Base-by-base conservation (phyloP, 2,113 vertebrate species). In the Aramus guarauna region DNA sequence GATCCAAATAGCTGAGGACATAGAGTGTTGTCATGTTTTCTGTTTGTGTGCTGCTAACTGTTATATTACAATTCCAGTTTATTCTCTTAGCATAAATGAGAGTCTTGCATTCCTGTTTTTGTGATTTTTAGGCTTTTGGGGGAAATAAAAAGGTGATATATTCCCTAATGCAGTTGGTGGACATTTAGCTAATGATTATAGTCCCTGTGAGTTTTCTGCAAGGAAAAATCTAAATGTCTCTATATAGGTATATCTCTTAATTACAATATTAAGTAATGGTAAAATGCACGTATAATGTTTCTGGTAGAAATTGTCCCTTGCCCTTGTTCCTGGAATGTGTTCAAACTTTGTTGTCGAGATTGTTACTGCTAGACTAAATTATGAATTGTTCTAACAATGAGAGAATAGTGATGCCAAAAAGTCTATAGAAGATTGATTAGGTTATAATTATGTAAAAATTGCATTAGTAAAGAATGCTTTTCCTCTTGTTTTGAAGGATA, bases 381-480 rank as follows among this genome's bases (percentile, higher is more conserved):
- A 94, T 87, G 73, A 92, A 88, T 77, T 91, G 36, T 89, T 93
- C 6, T 29, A 93, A 89, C 63, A 95, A 4, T 45, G 64, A 77
- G 88, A 89, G 63, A 90, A 75, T 8, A 78, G 74, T 11, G 71
- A 97, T 95, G 96, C 92, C 88, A 95, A 73, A 34, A 92, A 92
- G 85, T 81, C 94, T 92, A 34, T 75, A 5, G 50, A 36, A 64
- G 79, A 94, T 83, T 96, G 91, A 97, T 97, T 93, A 88, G 88
- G 74, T 96, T 95, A 96, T 97, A 95, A 96, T 97, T 95, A 55
- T 53, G 45, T 78, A 95, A 94, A 95, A 96, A 96, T 48, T 66
- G 88, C 73, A 83, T 96, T 91, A 93, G 82, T 84, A 89, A 91
- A 78, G 66, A 82, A 91, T 55, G 52, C 1, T 69, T 95, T 94